Base-by-base conservation (phyloP, 2,113 vertebrate species). In the Sinocyclocheilus grahami region DNA sequence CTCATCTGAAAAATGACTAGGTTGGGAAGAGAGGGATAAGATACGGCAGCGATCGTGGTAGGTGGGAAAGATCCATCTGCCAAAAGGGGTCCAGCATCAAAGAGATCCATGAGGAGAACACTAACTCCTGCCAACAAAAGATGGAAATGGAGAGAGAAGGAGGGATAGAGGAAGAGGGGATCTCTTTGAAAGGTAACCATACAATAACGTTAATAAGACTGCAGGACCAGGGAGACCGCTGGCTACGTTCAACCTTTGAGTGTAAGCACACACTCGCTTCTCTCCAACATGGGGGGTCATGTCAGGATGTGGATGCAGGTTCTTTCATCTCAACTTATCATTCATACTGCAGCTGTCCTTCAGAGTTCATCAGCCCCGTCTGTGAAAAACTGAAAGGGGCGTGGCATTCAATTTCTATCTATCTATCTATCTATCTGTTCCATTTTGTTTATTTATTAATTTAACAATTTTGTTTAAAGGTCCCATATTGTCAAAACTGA, bases 371-470 rank as follows among this genome's bases (percentile, higher is more conserved):
- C 87, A 92, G 91, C 90, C 92, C 92, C 90, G 79, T 91, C 90
- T 87, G 71, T 74, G 92, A 92, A 60, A 90, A 88, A 92, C 88
- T 90, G 86, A 92, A 91, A 27, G 88, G 90, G 91, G 91, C 92
- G 92, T 95, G 92, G 91, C 93, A 93, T 94, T 94, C 90, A 92
- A 94, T 93, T 94, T 37, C 33, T 37, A 37, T 37, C 33, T 37
- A 37, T 37, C 33, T 37, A 37, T 37, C 33, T 37, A 37, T 37
- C 33, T 37, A 37, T 37, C 33, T 37, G 3, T 37, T 37, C 33
- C 4, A 37, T 37, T 37, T 37, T 37, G 33, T 37, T 37, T 5
- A 37, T 37, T 37, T 37, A 37, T 37, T 37, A 3, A 37, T 37
- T 37, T 5, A 37, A 3, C 33, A 37, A 37, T 37, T 37, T 37